Evolutionary conservation across 2,888 invertebrate genomes (phyloP).

Genomic region (Diogma glabrata): DNA sequence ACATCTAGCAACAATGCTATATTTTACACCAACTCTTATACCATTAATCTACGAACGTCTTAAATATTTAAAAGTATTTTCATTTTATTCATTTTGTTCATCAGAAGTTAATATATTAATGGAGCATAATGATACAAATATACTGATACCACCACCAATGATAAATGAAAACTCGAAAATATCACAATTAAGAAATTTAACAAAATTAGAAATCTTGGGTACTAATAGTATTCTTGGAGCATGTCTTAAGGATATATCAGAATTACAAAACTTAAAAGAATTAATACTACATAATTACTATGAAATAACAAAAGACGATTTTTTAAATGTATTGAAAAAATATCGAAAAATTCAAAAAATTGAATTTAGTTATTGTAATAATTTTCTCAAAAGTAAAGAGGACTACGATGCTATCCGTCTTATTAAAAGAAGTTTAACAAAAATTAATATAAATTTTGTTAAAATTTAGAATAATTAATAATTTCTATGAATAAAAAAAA

Average conservation of each 20-base stretch:
- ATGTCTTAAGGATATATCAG: neutral
- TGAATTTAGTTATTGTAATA: neutral
- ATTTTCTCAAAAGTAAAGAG: neutral
- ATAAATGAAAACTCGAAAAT: neutral
- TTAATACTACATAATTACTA: neutral
- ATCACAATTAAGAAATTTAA: neutral
- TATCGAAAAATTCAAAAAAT: neutral
- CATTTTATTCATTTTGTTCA: neutral
- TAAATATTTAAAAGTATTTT: neutral
- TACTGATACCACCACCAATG: neutral
- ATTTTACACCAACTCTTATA: constrained; percentile 1
- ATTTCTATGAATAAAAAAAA: too few species aligned
- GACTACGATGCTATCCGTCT: neutral
- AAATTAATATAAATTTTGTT: neutral
- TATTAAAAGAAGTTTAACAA: neutral
- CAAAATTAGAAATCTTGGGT: neutral
- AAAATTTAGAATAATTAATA: too few species aligned
- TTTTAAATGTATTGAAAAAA: neutral
- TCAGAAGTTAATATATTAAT: neutral
- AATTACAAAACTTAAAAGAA: neutral
- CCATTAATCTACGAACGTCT: neutral
- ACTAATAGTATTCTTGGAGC: neutral
- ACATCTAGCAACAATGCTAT: neutral
- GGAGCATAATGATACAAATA: neutral
- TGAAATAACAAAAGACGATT: neutral